Conservation (phyloP, 2,888 invertebrate genomes). For the Phengaris alcon region DNA sequence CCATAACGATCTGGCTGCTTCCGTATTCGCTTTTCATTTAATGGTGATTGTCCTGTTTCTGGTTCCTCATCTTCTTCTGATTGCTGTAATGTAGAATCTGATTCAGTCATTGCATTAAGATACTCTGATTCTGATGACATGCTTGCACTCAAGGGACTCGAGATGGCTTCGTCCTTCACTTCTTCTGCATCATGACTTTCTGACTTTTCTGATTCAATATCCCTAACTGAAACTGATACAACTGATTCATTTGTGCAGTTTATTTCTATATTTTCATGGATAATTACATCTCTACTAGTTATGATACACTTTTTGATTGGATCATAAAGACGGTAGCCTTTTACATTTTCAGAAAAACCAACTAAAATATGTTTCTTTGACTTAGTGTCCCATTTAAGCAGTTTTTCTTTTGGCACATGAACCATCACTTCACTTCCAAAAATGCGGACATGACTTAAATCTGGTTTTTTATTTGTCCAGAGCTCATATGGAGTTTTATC, state of each 20-base stretch:
- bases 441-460: slow-evolving; percentile 18
- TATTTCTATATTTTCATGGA: slow-evolving; percentile 1
- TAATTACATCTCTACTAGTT: slow-evolving; percentile 16
- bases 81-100: neutral
- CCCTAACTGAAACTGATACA: slow-evolving; percentile 1
- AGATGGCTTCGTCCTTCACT: neutral
- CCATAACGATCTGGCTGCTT: slow-evolving; percentile 6
- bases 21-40: neutral
- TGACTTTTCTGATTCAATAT: neutral
- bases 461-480: slow-evolving; percentile 23
- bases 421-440: neutral
- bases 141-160: neutral
- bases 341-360: slow-evolving; percentile 22
- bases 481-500: slow-evolving; percentile 26
- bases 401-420: neutral
- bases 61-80: neutral
- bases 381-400: slow-evolving; percentile 17
- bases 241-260: neutral
- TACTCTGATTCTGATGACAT: slow-evolving; percentile 1
- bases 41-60: neutral
- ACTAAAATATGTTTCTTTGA: slow-evolving; percentile 10
- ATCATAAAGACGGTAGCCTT: slow-evolving; percentile 9
- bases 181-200: neutral
- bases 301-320: neutral
- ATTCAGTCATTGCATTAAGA: neutral